Conservation (phyloP, 2,888 invertebrate species). For the Hyles lineata region DNA sequence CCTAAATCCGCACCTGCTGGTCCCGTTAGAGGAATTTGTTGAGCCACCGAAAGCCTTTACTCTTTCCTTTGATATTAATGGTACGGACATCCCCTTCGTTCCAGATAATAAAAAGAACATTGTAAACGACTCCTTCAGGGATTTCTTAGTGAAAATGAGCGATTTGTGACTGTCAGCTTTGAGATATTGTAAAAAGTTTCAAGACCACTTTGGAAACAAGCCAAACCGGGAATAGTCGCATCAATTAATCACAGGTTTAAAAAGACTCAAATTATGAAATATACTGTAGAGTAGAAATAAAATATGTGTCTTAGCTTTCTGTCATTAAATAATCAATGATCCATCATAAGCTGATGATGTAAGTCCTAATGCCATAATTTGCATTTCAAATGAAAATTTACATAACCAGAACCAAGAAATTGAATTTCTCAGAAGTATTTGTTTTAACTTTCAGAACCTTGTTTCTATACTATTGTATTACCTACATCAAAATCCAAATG, state of each 20-base stretch:
- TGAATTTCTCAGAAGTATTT: neutral
- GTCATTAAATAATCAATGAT: no score
- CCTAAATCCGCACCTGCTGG: slow-evolving; percentile 17
- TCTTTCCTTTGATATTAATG: slow-evolving; percentile 64
- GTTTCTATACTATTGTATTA: neutral
- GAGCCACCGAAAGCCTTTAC: slow-evolving; percentile 55
- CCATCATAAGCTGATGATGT: no score
- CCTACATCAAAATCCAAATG: neutral
- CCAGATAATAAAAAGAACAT: slow-evolving; percentile 63
- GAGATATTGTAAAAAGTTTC: slow-evolving; percentile 36
- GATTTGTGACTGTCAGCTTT: slow-evolving; percentile 54
- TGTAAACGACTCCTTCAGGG: slow-evolving; percentile 59
- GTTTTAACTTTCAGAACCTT: neutral
- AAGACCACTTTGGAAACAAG: slow-evolving; percentile 27
- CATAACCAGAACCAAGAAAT: no score
- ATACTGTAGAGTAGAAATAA: neutral
- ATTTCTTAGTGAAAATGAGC: slow-evolving; percentile 50
- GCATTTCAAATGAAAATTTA: no score
- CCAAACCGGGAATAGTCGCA: slow-evolving; percentile 17
- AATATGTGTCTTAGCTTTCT: no score
- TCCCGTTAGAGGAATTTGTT: slow-evolving; percentile 56
- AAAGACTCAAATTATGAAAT: neutral
- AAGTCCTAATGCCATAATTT: no score
- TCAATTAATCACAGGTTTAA: neutral
- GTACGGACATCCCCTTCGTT: slow-evolving; percentile 51